Base-by-base conservation (phyloP, 2,888 invertebrate genomes). In the Neoaliturus tenellus region DNA sequence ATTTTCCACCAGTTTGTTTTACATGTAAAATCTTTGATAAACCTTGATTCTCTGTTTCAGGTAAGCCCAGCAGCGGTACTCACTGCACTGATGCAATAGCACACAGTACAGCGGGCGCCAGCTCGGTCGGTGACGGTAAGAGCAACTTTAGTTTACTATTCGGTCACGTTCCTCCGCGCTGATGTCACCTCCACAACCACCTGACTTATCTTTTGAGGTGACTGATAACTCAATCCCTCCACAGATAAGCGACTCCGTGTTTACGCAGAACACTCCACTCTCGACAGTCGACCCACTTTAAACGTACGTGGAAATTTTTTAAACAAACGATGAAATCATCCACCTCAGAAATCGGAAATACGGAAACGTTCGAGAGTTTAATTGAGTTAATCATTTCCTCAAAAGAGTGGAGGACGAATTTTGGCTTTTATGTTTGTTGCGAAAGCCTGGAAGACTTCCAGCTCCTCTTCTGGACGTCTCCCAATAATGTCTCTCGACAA, bases 131-230 rank as follows among this genome's bases (percentile, higher is more conserved):
- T 20, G 55, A 6, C 55, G 55, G 55, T 55, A n/a, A n/a, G 55
- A 55, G 55, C 23, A 55, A 55, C 31, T 62, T 31, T 12, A 20
- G 62, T 62, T 62, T 1, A 62, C 62, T 2, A 6, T 8, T 12
- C 14, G 3, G 62, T 62, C 62, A 62, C 62, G 62, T 31, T 20
- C 62, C 25, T 35, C 3, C 10, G 33, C 67, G 71, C 3, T 71
- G 67, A 67, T 67, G 67, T 67, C 51, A 51, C n/a, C 51, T 23
- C 51, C 48, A 4, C 3, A 67, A 23, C 39, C 71, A 71, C 71
- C 71, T 71, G 71, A 23, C 41, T 71, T 71, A 71, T 71, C 71
- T 71, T 33, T 67, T 23, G 71, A 71, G 71, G 39, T 23, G 71
- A 35, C 71, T 71, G 71, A 71, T 71, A 71, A 39, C 20, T 5